Evolutionary conservation across 30 jellyfish, hydroid and myxozoan species (phyloP).

Genomic region (Chironex yamaguchii): DNA sequence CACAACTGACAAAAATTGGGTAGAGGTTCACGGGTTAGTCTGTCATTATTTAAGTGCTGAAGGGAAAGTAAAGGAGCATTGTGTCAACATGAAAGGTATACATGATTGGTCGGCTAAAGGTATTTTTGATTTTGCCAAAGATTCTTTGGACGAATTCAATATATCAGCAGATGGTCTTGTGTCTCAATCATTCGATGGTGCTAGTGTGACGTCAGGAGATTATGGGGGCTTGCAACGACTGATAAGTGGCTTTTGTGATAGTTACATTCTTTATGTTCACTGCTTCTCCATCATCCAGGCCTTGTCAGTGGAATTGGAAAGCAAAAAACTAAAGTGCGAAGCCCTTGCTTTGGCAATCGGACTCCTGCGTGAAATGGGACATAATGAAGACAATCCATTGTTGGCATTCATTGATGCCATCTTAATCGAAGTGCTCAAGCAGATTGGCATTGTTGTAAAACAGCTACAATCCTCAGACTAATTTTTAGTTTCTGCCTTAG

Average conservation of each 20-base stretch:
- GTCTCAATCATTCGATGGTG: no score
- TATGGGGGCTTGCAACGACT: no score
- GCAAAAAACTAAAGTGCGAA: neutral
- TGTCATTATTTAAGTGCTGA: neutral
- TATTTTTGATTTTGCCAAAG: neutral
- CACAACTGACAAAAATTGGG: constrained; percentile 4
- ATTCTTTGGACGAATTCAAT: no score
- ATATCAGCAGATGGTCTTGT: no score
- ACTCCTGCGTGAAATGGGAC: neutral
- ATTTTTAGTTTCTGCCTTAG: neutral
- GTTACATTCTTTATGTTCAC: neutral
- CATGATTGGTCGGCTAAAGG: neutral
- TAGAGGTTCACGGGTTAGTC: neutral
- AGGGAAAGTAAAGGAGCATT: neutral
- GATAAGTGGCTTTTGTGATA: neutral
- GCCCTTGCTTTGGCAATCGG: constrained; percentile 4
- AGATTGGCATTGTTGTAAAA: neutral
- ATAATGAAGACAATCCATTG: neutral
- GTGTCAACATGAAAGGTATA: neutral
- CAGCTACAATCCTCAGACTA: constrained; percentile 6
- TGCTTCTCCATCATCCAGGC: no score
- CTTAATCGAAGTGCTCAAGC: neutral
- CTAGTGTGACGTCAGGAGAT: no score
- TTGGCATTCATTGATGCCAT: neutral
- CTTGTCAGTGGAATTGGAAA: no score